phyloP scores from a whole-genome alignment of 2,113 vertebrate genomes.

The Zosterops borbonicus region DNA sequence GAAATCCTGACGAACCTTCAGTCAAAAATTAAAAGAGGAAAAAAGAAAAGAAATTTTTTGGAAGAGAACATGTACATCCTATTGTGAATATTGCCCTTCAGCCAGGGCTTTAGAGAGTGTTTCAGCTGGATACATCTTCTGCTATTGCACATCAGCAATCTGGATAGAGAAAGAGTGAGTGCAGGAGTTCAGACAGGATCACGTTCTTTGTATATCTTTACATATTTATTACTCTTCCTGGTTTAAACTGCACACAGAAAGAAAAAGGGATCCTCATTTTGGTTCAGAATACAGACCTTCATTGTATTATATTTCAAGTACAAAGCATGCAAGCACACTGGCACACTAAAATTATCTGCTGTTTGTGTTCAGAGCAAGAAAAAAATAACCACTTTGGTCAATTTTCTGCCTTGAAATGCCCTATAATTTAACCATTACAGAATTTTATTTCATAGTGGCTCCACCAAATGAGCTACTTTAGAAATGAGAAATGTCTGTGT shows the following conservation, averaged over 20 bases:
- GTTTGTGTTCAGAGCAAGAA: conserved; percentile 12
- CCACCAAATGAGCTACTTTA: background rate
- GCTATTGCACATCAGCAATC: fast-evolving
- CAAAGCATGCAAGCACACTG: background rate
- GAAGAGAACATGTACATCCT: background rate
- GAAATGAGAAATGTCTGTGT: background rate
- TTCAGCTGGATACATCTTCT: background rate
- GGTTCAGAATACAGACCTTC: background rate
- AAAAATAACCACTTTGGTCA: conserved; percentile 42
- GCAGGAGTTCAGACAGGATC: background rate
- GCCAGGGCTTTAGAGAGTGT: background rate
- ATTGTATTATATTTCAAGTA: conserved; percentile 1
- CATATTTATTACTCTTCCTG: background rate
- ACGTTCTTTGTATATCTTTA: background rate
- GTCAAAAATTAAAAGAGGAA: background rate
- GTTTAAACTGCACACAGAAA: background rate
- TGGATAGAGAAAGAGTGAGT: background rate
- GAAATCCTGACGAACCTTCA: background rate
- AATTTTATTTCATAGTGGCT: conserved; percentile 16
- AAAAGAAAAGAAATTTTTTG: background rate
- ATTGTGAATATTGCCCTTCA: background rate
- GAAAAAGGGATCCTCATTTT: background rate
- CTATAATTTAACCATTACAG: background rate
- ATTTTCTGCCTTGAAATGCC: conserved; percentile 28
- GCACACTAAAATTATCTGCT: conserved; percentile 27